Percentiles rank a stretch among this genome's conserved stretches.
phyloP scores from a whole-genome alignment of 2,888 invertebrate species.

The Tetragonisca angustula region DNA sequence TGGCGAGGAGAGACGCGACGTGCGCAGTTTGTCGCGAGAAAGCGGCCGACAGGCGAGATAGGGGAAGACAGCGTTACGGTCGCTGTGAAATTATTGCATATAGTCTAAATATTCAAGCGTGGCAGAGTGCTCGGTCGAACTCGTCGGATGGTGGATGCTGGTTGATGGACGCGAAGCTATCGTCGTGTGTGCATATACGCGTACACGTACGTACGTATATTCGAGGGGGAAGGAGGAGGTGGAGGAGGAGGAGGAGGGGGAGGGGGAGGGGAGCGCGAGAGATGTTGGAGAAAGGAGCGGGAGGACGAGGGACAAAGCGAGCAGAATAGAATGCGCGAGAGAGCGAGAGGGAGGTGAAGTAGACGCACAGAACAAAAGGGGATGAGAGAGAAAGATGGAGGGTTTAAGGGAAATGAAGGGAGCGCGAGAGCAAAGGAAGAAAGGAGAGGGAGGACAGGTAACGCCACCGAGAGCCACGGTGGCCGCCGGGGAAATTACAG shows the following conservation, averaged over 20 bases:
- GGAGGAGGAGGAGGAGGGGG: constrained; percentile 52
- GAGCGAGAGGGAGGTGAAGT: constrained; percentile 3
- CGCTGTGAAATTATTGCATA: constrained; percentile 83
- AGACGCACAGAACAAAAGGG: constrained; percentile 5
- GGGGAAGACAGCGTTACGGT: constrained; percentile 75
- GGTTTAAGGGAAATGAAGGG: constrained; percentile 66
- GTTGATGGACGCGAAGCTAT: constrained; percentile 69
- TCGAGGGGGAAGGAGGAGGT: too few species aligned
- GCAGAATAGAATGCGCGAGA: constrained; percentile 19
- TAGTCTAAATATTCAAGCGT: constrained; percentile 84
- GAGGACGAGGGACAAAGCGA: constrained; percentile 11
- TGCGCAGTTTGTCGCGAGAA: constrained; percentile 28
- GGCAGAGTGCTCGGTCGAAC: constrained; percentile 76
- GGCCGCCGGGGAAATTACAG: constrained; percentile 84
- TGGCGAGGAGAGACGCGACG: constrained; percentile 6
- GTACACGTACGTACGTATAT: not conserved
- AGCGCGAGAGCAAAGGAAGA: constrained; percentile 63
- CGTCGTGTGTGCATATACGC: constrained; percentile 52
- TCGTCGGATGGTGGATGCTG: constrained; percentile 61
- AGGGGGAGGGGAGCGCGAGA: constrained; percentile 12
- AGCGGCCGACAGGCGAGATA: constrained; percentile 36
- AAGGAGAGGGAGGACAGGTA: constrained; percentile 76
- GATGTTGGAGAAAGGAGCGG: constrained; percentile 32
- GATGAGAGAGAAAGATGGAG: constrained; percentile 42
- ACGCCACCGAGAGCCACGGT: constrained; percentile 81